These are phyloP conservation scores for Orgyia antiqua DNA, from an alignment of 2,888 invertebrate species.

Conservation along the genomic window DNA sequence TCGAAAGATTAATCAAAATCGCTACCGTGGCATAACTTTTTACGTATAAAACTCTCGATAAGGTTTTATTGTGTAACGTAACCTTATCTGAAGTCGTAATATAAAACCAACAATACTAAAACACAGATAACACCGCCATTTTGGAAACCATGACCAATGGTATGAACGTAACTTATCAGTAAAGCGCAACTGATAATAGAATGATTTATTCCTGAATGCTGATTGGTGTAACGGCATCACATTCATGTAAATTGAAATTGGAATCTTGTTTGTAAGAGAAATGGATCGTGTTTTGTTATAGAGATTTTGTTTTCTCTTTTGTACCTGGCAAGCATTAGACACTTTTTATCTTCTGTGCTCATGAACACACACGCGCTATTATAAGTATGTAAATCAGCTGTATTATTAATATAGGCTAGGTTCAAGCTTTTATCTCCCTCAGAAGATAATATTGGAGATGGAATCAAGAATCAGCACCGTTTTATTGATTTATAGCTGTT, in stretches of 20 bases:
- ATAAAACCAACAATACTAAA: conserved; percentile 52
- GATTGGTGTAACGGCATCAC: conserved; percentile 53
- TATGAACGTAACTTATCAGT: conserved; percentile 53
- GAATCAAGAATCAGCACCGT: no score
- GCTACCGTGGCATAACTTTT: conserved; percentile 1
- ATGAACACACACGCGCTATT: no score
- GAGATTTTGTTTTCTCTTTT: no score
- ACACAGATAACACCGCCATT: conserved; percentile 62
- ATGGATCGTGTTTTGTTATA: conserved; percentile 46
- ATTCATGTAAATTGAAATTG: conserved; percentile 44
- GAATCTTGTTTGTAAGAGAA: conserved; percentile 50
- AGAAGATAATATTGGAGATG: no score
- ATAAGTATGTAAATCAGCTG: no score
- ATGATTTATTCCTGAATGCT: conserved; percentile 55
- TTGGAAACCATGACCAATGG: conserved; percentile 68
- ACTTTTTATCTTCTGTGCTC: no score
- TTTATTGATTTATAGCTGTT: no score
- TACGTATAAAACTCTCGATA: conserved; percentile 7
- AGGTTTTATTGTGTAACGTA: conserved; percentile 27
- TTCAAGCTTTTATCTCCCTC: no score
- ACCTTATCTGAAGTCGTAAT: conserved; percentile 50
- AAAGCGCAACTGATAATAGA: conserved; percentile 56
- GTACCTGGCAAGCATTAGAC: no score
- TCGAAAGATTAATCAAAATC: conserved; percentile 5
- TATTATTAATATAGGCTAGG: no score